Base-by-base conservation (phyloP, 2,888 invertebrate genomes). In the Himalopsyche tibetana region DNA sequence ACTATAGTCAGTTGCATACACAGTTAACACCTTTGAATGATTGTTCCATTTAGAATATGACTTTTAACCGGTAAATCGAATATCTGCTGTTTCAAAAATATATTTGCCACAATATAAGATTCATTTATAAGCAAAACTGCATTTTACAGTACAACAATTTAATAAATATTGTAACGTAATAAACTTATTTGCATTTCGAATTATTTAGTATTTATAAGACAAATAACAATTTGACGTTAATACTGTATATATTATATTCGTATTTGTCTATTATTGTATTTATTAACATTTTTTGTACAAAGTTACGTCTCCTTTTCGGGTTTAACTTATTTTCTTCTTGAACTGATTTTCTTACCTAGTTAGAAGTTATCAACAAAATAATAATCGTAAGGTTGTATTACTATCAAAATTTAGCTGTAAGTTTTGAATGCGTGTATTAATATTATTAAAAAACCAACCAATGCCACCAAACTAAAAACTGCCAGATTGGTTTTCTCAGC, bases 331-430 rank as follows among this genome's bases (percentile, higher is more conserved):
- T 28, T 28, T 28, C 19, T 17, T 56, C 63, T 63, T 63, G 63
- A 63, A 63, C 63, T 63, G 63, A 63, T 80, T 80, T 80, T 80
- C 45, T 28, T 80, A 80, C 40, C 80, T 45, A 80, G 19, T 63
- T 63, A 63, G 63, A 63, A 63, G 63, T 63, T 51, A 63, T 63
- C 63, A 19, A 63, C 63, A 63, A 63, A 63, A 63, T 63, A 63
- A 63, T 63, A 19, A 19, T 63, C 19, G 19, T 63, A 63, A 8
- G 19, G 63, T 19, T 63, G 19, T 63, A 63, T 63, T 63, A 63
- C 63, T 63, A 63, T 63, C 63, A 63, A 63, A 63, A n/a, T 9
- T n/a, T 63, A 63, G 63, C 19, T 63, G 11, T 63, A 63, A 19
- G 19, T 19, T 63, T 63, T 63, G 63, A 63, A 63, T 63, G 63